phyloP scores from a whole-genome alignment of 2,113 vertebrate genomes.

The Athene cunicularia region DNA sequence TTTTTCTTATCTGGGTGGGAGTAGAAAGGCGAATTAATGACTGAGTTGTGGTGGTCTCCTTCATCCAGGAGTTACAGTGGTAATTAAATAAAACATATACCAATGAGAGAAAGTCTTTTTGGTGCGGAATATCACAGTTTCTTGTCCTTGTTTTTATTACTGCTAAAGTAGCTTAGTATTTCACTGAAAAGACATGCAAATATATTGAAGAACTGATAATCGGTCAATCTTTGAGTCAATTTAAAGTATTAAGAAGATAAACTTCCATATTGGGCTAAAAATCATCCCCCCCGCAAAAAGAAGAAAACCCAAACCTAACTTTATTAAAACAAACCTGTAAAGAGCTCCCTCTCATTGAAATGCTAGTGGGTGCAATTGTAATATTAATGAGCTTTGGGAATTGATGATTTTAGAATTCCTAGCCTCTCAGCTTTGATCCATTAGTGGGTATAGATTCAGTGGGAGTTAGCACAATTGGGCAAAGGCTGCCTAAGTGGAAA shows the following conservation, averaged over 20 bases:
- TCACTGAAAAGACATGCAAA: not conserved
- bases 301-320: not conserved
- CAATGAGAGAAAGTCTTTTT: not conserved
- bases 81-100: not conserved
- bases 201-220: not conserved
- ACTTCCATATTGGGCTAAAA: not conserved
- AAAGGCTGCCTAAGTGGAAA: constrained; percentile 76
- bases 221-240: not conserved
- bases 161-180: not conserved
- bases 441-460: constrained; percentile 74
- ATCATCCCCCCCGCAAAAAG: accelerated
- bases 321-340: not conserved
- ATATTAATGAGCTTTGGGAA: constrained; percentile 70
- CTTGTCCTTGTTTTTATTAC: not conserved
- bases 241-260: not conserved
- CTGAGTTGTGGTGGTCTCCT: not conserved
- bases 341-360: not conserved
- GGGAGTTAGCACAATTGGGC: constrained; percentile 70
- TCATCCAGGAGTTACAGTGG: not conserved
- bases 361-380: not conserved
- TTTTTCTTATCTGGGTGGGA: not conserved
- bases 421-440: constrained; percentile 69
- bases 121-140: not conserved
- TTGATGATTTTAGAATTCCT: constrained; percentile 65
- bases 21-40: not conserved